Conservation (phyloP, 2,888 invertebrate genomes). For the Spicauda simplicius region DNA sequence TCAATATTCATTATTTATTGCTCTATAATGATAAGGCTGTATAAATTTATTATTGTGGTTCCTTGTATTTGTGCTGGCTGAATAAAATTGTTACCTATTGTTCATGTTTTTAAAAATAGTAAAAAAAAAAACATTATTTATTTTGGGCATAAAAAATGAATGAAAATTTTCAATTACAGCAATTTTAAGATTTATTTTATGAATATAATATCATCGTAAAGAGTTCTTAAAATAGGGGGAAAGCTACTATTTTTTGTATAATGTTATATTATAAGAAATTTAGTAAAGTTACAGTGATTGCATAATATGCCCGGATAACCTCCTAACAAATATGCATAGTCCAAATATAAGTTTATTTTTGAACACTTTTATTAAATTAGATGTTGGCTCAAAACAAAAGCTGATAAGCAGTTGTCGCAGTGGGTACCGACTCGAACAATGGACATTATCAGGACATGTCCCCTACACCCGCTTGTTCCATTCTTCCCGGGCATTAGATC, state of each 20-base stretch:
- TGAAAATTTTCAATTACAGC: background rate
- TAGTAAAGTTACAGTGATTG: constrained; percentile 53
- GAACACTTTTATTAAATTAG: constrained; percentile 61
- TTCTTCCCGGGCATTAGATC: constrained; percentile 49
- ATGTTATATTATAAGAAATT: background rate
- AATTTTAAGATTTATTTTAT: background rate
- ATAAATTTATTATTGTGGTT: background rate
- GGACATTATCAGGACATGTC: constrained; percentile 46
- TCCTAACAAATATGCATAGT: constrained; percentile 66
- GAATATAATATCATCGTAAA: background rate
- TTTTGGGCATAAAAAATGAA: constrained; percentile 5
- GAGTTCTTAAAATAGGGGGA: background rate
- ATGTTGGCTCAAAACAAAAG: constrained; percentile 55
- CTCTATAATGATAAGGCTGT: background rate
- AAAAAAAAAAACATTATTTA: background rate
- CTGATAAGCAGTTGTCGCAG: constrained; percentile 53
- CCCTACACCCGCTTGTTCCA: constrained; percentile 52
- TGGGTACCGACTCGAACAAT: constrained; percentile 46
- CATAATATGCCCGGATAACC: constrained; percentile 61
- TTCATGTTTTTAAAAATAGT: background rate
- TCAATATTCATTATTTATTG: no score
- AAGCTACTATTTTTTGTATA: background rate
- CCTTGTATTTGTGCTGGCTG: background rate
- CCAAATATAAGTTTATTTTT: constrained; percentile 59
- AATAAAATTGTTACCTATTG: background rate